These are phyloP conservation scores for Yponomeuta plumbellus DNA, from an alignment of 2,888 invertebrate species.

Conservation along the genomic window DNA sequence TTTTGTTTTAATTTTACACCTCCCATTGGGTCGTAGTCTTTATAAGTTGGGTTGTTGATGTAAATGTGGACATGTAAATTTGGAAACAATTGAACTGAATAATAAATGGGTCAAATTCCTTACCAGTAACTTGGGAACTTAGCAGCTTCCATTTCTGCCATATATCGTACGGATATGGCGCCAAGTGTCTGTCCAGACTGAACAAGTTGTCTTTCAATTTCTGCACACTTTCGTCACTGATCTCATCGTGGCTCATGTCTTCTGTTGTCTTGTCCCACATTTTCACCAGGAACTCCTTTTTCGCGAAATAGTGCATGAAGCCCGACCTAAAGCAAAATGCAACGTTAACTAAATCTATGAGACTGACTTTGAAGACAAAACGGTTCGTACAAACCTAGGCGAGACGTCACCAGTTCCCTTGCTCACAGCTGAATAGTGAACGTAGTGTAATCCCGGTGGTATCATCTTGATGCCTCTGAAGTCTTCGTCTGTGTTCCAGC, in stretches of 20 bases:
- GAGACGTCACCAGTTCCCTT: slow-evolving; percentile 78
- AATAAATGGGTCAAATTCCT: too few species aligned
- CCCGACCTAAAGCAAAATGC: slow-evolving; percentile 76
- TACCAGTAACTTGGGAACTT: slow-evolving; percentile 81
- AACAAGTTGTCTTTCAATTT: slow-evolving; percentile 81
- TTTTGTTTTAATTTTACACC: too few species aligned
- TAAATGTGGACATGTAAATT: too few species aligned
- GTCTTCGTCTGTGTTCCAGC: slow-evolving; percentile 92
- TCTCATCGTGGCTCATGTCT: slow-evolving; percentile 80
- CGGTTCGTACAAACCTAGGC: slow-evolving; percentile 68
- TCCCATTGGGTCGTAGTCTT: too few species aligned
- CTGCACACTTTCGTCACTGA: slow-evolving; percentile 80
- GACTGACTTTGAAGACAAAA: neutral
- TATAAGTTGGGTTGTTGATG: too few species aligned
- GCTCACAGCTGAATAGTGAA: slow-evolving; percentile 88
- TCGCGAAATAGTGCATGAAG: slow-evolving; percentile 89
- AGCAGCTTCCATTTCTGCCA: slow-evolving; percentile 91
- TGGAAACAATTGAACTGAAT: neutral
- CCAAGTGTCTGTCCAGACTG: slow-evolving; percentile 86
- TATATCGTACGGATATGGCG: slow-evolving; percentile 93
- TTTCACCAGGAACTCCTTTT: slow-evolving; percentile 88
- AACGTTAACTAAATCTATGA: neutral
- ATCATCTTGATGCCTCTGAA: slow-evolving; percentile 99
- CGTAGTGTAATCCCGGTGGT: slow-evolving; percentile 95
- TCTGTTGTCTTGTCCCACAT: slow-evolving; percentile 90